phyloP scores from a whole-genome alignment of 2,797 vertebrate species.

The Coilia nasus region DNA sequence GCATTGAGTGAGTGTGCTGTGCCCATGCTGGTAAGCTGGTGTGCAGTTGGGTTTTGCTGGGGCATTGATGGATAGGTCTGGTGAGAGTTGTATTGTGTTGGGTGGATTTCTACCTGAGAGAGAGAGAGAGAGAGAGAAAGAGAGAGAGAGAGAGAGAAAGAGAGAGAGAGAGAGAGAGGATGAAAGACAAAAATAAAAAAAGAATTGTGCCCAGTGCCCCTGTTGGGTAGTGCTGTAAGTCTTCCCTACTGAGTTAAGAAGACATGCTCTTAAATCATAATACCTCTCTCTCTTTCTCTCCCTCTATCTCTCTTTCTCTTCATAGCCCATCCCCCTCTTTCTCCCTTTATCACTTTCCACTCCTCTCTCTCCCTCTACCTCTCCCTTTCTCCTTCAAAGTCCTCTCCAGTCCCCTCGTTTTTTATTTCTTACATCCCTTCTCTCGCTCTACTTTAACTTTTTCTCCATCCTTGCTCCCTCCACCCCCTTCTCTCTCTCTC shows the following conservation, averaged over 20 bases:
- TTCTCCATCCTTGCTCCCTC: background rate
- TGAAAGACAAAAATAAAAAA: background rate
- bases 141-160: too few relatives aligned
- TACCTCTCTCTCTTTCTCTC: background rate
- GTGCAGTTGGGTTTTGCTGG: too few relatives aligned
- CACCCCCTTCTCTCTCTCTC: too few relatives aligned
- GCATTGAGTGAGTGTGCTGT: too few relatives aligned
- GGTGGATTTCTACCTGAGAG: background rate
- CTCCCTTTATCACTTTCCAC: too few relatives aligned
- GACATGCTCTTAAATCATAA: conserved; percentile 5
- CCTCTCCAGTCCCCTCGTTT: background rate
- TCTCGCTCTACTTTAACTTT: background rate
- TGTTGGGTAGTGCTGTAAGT: background rate
- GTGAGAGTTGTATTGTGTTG: background rate
- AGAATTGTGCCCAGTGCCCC: background rate
- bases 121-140: background rate
- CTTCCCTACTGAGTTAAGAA: background rate
- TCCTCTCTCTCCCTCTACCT: background rate
- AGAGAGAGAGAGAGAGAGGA: too few relatives aligned
- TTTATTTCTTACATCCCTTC: background rate
- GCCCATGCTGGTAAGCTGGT: too few relatives aligned
- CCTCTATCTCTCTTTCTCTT: background rate
- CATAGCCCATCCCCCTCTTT: background rate
- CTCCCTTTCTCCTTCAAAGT: background rate
- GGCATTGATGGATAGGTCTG: too few relatives aligned